Evolutionary conservation across 2,113 vertebrate genomes (phyloP).

Genomic region (Anoura caudifer): DNA sequence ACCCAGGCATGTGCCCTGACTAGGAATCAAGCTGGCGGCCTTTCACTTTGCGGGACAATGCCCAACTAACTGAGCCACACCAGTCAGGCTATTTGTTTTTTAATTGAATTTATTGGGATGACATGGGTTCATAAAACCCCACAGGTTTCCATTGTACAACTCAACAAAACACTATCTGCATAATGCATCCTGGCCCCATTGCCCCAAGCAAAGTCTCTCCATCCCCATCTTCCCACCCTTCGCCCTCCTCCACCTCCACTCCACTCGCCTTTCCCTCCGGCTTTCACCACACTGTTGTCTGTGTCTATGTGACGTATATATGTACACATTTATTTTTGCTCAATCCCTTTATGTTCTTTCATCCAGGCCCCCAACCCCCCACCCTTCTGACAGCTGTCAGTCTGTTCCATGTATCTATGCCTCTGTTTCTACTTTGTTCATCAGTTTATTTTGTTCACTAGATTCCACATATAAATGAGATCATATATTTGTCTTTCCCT

Average conservation of each 20-base stretch:
- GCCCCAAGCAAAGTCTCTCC: neutral
- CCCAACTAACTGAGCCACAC: too few relatives aligned
- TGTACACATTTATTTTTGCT: neutral
- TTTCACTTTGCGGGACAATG: too few relatives aligned
- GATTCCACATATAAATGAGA: neutral
- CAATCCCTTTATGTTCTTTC: neutral
- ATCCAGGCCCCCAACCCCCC: neutral
- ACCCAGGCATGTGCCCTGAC: too few relatives aligned
- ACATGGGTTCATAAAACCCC: neutral
- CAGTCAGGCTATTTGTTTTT: neutral
- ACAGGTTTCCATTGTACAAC: neutral
- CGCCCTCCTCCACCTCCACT: neutral
- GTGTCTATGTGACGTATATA: neutral
- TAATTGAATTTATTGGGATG: neutral
- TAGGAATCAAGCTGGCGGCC: too few relatives aligned
- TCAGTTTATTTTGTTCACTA: neutral
- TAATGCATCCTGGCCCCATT: neutral
- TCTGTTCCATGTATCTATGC: neutral
- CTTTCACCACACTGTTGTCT: neutral
- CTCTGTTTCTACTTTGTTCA: neutral
- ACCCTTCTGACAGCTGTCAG: neutral
- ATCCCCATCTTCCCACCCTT: neutral
- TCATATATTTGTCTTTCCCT: neutral
- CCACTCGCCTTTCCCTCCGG: neutral
- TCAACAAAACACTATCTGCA: neutral